Percentiles rank a stretch among this genome's conserved stretches.
Conservation (phyloP, 2,113 vertebrate species). For the Nothocercus julius region DNA sequence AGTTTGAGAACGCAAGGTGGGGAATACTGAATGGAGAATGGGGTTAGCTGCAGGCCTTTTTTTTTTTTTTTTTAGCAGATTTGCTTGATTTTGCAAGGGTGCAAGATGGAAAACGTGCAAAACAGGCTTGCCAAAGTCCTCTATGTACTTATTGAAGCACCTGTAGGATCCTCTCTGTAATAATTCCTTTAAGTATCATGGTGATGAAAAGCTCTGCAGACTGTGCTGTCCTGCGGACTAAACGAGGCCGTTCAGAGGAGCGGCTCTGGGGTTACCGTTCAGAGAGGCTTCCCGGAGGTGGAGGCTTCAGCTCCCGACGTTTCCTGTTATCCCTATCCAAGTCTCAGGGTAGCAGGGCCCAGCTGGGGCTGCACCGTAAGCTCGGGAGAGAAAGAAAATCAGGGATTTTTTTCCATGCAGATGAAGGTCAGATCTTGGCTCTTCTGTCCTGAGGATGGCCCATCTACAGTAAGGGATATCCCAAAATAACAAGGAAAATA, state of each 20-base stretch:
- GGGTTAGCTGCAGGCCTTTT: neutral
- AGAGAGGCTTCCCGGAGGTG: neutral
- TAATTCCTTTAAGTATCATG: fast-evolving
- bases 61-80: neutral
- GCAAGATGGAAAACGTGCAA: too few relatives aligned
- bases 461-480: constrained; percentile 30
- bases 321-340: neutral
- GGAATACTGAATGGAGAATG: neutral
- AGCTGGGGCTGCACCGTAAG: fast-evolving
- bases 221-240: neutral
- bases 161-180: neutral
- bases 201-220: neutral
- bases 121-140: neutral
- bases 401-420: neutral
- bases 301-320: neutral
- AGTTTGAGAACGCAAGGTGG: neutral
- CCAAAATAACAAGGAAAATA: constrained; percentile 24
- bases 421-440: fast-evolving
- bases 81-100: too few relatives aligned
- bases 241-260: neutral
- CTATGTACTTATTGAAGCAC: fast-evolving
- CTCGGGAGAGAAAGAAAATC: fast-evolving
- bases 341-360: neutral
- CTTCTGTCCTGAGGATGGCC: neutral
- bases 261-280: neutral